Evolutionary conservation across 2,888 invertebrate genomes (phyloP), one percentile per base, ranked within the genome.

Genomic region (Lamellibrachia columna): DNA sequence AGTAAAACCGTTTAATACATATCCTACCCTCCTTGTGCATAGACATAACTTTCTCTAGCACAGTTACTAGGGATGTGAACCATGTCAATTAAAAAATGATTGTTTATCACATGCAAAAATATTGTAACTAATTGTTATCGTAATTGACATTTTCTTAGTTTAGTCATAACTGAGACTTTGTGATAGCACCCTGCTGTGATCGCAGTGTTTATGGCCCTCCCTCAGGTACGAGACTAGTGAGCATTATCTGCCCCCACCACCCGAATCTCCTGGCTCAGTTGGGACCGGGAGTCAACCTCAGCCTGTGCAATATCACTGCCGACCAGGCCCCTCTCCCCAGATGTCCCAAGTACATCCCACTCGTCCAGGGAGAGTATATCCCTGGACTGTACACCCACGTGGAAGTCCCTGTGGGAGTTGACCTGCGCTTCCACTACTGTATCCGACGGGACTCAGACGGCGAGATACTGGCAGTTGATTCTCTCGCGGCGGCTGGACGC

Each of bases 311-410:
- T 1, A 22, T 75, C 75, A 75, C 75, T 22, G 22, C 22, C 75
- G 22, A 75, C 75, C 75, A 15, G 22, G 75, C 22, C 75, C 75
- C 75, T 75, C 75, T 75, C 75, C 22, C 22, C n/a, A 22, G 75
- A 22, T 75, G 22, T 75, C 22, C 75, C 75, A 75, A 75, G 75
- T 75, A 75, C 75, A n/a, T 75, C 22, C 75, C 75, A 15, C 75
- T 75, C 15, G 22, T 75, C 15, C 75, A 75, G 75, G 75, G 75
- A n/a, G 75, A 75, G 75, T 75, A 22, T 15, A 75, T 75, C 75
- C 75, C 75, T 4, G 75, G 75, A n/a, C 75, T 75, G 75, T 75
- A 75, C 75, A 75, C 75, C 75, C 75, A 75, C 75, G 75, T 75
- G 6, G 75, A 75, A n/a, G 22, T 75, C 75, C 75, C 75, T 15